A percentile compares a stretch with the other conserved stretches of the same genome.
These are phyloP conservation scores for Steinernema scapterisci DNA, from an alignment of 2,888 invertebrate genomes.

Conservation along the genomic window DNA sequence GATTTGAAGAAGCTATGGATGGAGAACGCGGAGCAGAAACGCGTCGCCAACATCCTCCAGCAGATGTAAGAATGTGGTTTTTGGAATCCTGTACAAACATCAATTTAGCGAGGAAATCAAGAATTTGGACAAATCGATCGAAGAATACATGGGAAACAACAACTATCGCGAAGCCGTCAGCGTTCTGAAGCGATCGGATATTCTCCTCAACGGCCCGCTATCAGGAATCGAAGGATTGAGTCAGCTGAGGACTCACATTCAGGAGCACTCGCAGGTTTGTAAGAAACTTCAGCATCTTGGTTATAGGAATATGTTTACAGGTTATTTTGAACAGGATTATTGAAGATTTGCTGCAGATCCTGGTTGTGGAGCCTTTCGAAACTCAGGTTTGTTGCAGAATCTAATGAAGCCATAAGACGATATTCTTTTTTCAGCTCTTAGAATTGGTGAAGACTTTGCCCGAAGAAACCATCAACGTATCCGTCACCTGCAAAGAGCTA, in stretches of 20 bases:
- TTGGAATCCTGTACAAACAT: not conserved
- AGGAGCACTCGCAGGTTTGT: constrained; percentile 40
- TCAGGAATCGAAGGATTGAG: constrained; percentile 56
- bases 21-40: constrained; percentile 85
- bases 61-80: constrained; percentile 51
- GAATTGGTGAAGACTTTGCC: constrained; percentile 36
- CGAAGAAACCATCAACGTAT: constrained; percentile 39
- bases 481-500: constrained; percentile 40
- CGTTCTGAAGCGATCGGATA: constrained; percentile 47
- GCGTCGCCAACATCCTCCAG: constrained; percentile 56
- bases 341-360: constrained; percentile 50
- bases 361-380: constrained; percentile 63
- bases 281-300: no score
- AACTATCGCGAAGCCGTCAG: constrained; percentile 45
- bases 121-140: constrained; percentile 46
- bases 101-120: constrained; percentile 49
- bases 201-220: constrained; percentile 53
- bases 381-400: constrained; percentile 37
- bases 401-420: not conserved
- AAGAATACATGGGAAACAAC: constrained; percentile 37
- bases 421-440: constrained; percentile 31
- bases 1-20: constrained; percentile 91
- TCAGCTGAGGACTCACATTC: constrained; percentile 51
- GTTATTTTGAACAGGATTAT: constrained; percentile 48
- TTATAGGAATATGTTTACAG: constrained; percentile 22